A percentile compares a stretch with the other conserved stretches of the same genome.
These are phyloP conservation scores for Rhineura floridana DNA, from an alignment of 2,113 vertebrate genomes.

Conservation along the genomic window DNA sequence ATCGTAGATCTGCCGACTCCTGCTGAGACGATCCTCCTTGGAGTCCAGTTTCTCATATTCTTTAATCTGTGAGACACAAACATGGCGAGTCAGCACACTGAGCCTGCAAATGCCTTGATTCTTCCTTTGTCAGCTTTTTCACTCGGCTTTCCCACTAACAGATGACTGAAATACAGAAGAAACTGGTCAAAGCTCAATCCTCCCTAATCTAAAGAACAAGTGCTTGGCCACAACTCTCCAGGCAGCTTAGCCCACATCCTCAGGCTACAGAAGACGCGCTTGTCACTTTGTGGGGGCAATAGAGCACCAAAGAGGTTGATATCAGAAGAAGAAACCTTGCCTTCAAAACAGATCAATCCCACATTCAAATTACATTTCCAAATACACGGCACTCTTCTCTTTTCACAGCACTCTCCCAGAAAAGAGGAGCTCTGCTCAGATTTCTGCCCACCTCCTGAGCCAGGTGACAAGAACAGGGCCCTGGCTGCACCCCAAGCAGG, in stretches of 20 bases:
- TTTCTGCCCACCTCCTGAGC: neutral
- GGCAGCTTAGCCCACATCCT: too few species aligned
- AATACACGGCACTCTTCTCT: neutral
- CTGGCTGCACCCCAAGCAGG: rapidly evolving
- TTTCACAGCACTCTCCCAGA: neutral
- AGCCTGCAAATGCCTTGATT: neutral
- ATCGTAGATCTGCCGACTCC: conserved; percentile 95
- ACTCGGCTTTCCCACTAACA: too few species aligned
- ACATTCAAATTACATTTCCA: neutral
- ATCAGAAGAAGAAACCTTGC: neutral
- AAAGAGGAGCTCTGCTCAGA: neutral
- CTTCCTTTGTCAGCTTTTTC: too few species aligned
- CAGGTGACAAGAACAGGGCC: neutral
- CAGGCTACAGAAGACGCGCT: too few species aligned
- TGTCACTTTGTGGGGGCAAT: neutral
- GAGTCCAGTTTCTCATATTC: conserved; percentile 96
- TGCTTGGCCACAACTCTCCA: too few species aligned
- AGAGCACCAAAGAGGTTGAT: too few species aligned
- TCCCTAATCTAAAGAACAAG: too few species aligned
- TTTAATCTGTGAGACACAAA: conserved; percentile 78
- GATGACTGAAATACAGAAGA: too few species aligned
- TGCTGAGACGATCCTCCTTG: conserved; percentile 86
- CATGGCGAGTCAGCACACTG: too few species aligned
- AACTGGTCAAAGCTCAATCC: too few species aligned
- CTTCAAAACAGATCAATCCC: neutral